Evolutionary conservation across 2,888 invertebrate genomes (phyloP).

Genomic region (Athetis lepigone): DNA sequence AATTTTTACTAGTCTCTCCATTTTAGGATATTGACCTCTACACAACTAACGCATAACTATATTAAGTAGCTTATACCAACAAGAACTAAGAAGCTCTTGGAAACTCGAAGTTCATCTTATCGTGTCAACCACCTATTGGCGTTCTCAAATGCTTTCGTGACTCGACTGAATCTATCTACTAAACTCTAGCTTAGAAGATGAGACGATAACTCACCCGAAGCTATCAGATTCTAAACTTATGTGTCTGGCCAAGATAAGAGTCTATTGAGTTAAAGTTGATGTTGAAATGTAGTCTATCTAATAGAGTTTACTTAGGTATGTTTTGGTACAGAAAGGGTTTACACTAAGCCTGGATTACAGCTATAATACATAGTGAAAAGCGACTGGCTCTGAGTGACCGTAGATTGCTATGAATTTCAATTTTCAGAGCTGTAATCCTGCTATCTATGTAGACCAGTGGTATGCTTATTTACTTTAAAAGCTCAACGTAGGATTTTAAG

Average conservation of each 20-base stretch:
- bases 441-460: not conserved
- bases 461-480: not conserved
- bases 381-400: not conserved
- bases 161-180: conserved; percentile 27
- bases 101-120: conserved; percentile 22
- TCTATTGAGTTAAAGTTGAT: conserved; percentile 9
- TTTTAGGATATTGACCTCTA: no score
- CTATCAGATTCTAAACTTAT: conserved; percentile 40
- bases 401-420: conserved; percentile 6
- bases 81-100: not conserved
- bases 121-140: conserved; percentile 32
- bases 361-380: conserved; percentile 6
- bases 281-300: conserved; percentile 15
- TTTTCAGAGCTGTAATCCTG: not conserved
- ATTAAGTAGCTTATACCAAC: not conserved
- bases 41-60: not conserved
- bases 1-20: no score
- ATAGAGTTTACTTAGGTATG: conserved; percentile 1
- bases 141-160: conserved; percentile 32
- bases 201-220: conserved; percentile 21
- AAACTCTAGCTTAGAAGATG: not conserved
- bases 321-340: conserved; percentile 1
- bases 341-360: conserved; percentile 12
- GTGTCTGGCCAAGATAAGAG: conserved; percentile 36
- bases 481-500: no score